Conservation (phyloP, 1,140 invertebrate species). For the Melipona quadrifasciata region DNA sequence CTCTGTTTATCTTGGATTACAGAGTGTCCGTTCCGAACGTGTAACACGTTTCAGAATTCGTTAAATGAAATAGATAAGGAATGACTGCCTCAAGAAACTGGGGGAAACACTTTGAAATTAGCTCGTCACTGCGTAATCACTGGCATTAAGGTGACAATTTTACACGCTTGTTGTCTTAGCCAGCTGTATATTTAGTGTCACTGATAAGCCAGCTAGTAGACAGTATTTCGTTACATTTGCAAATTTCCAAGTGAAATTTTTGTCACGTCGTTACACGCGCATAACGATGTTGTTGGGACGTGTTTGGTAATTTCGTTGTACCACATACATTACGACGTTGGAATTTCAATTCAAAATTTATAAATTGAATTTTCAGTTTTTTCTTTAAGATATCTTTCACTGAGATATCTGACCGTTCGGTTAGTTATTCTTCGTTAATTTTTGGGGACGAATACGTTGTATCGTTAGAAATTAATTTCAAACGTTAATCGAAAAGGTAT, state of each 20-base stretch:
- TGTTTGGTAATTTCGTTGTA: background rate
- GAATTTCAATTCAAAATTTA: too few species aligned
- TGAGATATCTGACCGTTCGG: too few species aligned
- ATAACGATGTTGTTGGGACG: background rate
- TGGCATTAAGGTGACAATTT: background rate
- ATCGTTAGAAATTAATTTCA: background rate
- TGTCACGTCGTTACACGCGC: background rate
- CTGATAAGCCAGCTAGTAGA: background rate
- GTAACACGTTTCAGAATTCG: background rate
- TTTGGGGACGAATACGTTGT: background rate
- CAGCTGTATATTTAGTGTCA: too few species aligned
- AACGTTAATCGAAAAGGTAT: background rate
- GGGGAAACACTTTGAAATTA: background rate
- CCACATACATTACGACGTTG: too few species aligned
- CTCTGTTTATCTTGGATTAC: background rate
- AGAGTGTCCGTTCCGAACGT: background rate
- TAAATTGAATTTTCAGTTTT: too few species aligned
- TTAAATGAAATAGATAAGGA: background rate
- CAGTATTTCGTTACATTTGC: background rate
- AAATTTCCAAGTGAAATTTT: background rate
- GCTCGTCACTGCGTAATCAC: background rate
- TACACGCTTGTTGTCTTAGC: background rate
- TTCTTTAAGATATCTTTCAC: too few species aligned
- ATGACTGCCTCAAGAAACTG: background rate
- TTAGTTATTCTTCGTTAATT: background rate